Evolutionary conservation across 1,140 invertebrate species (phyloP).

Genomic region (Grapholita molesta): DNA sequence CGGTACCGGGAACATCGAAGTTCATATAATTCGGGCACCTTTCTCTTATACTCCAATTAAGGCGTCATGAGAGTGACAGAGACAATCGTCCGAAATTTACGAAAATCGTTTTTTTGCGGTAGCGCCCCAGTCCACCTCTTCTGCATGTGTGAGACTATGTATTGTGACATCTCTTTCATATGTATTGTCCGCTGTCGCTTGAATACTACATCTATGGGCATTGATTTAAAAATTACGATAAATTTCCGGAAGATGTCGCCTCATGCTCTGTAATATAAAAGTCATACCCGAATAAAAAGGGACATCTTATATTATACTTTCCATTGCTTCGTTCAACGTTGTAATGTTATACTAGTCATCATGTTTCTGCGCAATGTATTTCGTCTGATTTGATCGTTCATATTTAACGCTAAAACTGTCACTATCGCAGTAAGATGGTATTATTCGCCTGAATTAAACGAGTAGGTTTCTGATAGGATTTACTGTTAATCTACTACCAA

Average conservation of each 20-base stretch:
- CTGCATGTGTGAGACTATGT: background rate
- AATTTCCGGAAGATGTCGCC: constrained; percentile 32
- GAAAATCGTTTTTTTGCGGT: no score
- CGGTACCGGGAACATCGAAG: no score
- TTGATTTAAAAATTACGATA: constrained; percentile 30
- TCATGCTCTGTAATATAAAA: background rate
- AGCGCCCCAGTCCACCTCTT: background rate
- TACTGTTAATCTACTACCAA: constrained; percentile 4
- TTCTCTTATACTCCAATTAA: no score
- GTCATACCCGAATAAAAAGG: background rate
- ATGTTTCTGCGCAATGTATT: background rate
- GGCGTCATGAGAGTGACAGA: no score
- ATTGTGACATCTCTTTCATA: background rate
- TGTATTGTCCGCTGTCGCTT: background rate
- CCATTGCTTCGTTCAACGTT: background rate
- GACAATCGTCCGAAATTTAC: no score
- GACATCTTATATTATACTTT: constrained; percentile 5
- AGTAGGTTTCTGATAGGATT: background rate
- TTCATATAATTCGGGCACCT: no score
- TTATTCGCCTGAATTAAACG: constrained; percentile 3
- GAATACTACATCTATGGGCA: constrained; percentile 26
- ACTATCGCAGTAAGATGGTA: background rate
- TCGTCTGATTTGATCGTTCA: background rate
- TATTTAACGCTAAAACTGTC: background rate
- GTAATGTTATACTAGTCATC: no score